A percentile compares a stretch with the other conserved stretches of the same genome.
Evolutionary conservation across 30 jellyfish, hydroid and myxozoan genomes (phyloP).

Genomic region (Hydra vulgaris): DNA sequence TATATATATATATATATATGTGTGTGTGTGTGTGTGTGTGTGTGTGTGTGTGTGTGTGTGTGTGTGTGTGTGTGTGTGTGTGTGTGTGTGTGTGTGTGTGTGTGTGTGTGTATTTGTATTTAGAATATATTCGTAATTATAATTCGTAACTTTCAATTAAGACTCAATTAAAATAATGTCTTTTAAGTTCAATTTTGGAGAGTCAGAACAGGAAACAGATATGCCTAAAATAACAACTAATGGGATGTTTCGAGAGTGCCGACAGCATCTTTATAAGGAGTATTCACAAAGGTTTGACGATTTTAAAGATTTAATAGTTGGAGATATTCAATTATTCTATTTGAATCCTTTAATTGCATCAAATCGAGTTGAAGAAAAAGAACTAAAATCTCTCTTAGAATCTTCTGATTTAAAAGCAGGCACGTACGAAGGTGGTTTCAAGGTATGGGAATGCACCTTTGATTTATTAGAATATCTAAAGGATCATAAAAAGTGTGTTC

Average conservation of each 20-base stretch:
- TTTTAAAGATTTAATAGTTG: neutral
- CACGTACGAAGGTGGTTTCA: conserved; percentile 93
- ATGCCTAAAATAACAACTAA: neutral
- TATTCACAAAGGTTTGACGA: neutral
- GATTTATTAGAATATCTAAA: conserved; percentile 49
- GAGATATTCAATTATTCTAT: neutral
- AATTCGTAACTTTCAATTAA: neutral
- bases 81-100: too few species aligned
- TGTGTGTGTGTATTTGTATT: too few species aligned
- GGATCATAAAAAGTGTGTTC: neutral
- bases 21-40: too few species aligned
- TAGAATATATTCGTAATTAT: too few species aligned
- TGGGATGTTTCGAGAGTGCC: neutral
- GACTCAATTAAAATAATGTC: neutral
- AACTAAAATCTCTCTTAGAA: neutral
- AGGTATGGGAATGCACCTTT: conserved; percentile 90
- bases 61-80: too few species aligned
- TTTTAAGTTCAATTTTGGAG: neutral
- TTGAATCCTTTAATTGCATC: neutral
- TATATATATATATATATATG: too few species aligned
- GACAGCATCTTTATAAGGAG: neutral
- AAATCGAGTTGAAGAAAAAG: neutral
- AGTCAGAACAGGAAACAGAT: neutral
- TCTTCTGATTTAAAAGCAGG: conserved; percentile 75
- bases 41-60: too few species aligned